Evolutionary conservation across 2,888 invertebrate species (phyloP), one percentile per base, ranked within the genome.

Genomic region (Lasiommata megera): DNA sequence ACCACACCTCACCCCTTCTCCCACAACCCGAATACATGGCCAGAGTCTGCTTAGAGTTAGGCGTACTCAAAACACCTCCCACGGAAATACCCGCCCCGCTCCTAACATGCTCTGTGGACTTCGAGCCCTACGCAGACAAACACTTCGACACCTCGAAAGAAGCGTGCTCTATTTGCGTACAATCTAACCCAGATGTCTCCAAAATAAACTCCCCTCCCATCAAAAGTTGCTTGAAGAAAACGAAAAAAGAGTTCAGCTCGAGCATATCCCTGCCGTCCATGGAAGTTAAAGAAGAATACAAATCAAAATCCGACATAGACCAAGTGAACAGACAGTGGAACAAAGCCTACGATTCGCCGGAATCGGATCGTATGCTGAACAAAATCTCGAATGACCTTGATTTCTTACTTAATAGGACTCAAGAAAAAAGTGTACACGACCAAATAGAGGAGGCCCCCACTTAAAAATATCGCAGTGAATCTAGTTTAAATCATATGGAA

Each of bases 381-480:
- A 93, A 95, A 75, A 96, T 96, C 72, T 94, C 95, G 1, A 94
- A 94, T 73, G 96, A 96, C 84, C 86, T 96, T 67, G 95, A 96
- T 83, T 96, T 96, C 85, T 86, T 96, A 67, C 86, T 96, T 60
- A 96, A 96, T 80, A 92, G 95, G 62, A 93, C 91, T 61, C 88
- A 86, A 60, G 65, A 71, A 48, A 76, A 74, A 69, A 72, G 69
- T 58, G 58, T 71, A 60, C 69, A 75, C 54, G 80, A 85, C 65
- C 77, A 81, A 69, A 86, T 84, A 64, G 83, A 86, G 61, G 83
- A 88, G 67, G 85, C 82, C 1, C 86, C 87, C 23, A 86, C 85
- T 75, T 88, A 88, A 81, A 60, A 60, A 52, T 57, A 1, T 29
- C 38, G 16, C 9, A 43, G 43, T 54, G 44, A 60, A 61, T 46